Evolutionary conservation across 1,140 invertebrate species (phyloP).

Genomic region (Heliothis virescens): DNA sequence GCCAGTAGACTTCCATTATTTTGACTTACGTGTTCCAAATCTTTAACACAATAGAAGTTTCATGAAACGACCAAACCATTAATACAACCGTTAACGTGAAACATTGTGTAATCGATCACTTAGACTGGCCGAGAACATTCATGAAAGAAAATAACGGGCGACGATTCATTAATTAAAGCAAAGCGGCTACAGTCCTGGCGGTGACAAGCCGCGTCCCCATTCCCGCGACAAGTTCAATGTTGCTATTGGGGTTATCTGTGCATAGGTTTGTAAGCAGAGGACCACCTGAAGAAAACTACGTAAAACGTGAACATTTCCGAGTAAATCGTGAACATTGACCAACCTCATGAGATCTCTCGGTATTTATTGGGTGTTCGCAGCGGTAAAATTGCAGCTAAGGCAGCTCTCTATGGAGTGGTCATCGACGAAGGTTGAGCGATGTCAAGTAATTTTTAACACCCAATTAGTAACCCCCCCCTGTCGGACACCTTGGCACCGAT

Average conservation of each 20-base stretch:
- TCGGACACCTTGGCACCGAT: slow-evolving; percentile 80
- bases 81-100: slow-evolving; percentile 43
- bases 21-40: slow-evolving; percentile 9
- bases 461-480: slow-evolving; percentile 80
- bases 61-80: slow-evolving; percentile 8
- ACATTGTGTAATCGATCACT: slow-evolving; percentile 50
- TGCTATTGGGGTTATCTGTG: slow-evolving; percentile 76
- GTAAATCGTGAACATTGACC: slow-evolving; percentile 64
- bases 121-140: slow-evolving; percentile 43
- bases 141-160: slow-evolving; percentile 59
- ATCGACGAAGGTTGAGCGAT: slow-evolving; percentile 76
- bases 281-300: slow-evolving; percentile 78
- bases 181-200: slow-evolving; percentile 57
- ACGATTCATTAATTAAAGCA: slow-evolving; percentile 71
- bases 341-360: slow-evolving; percentile 55
- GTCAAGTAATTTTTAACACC: slow-evolving; percentile 85
- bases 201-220: slow-evolving; percentile 68
- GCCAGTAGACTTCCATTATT: not conserved
- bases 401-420: slow-evolving; percentile 60
- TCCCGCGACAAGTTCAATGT: slow-evolving; percentile 78
- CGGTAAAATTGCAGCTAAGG: slow-evolving; percentile 29
- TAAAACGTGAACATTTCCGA: slow-evolving; percentile 70
- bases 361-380: slow-evolving; percentile 53
- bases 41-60: not conserved
- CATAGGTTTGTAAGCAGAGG: slow-evolving; percentile 77